phyloP scores from a whole-genome alignment of 2,888 invertebrate species.

The Pristionchus exspectatus region DNA sequence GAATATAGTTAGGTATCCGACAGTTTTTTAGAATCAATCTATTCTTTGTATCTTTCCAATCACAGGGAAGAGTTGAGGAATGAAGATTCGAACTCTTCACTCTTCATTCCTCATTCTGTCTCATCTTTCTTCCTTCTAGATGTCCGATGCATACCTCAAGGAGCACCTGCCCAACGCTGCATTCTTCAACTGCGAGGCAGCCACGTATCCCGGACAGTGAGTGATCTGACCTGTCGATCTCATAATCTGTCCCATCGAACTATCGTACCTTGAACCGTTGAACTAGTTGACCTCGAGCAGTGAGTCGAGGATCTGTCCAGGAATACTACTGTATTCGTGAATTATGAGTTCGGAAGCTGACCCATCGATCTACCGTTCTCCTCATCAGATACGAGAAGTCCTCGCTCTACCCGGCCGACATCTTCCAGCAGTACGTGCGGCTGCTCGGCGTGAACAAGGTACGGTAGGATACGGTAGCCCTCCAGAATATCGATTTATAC shows the following conservation, averaged over 20 bases:
- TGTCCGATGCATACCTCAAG: constrained; percentile 49
- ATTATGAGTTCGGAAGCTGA: no score
- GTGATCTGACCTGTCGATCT: neutral
- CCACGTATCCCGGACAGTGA: constrained; percentile 70
- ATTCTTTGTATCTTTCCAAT: no score
- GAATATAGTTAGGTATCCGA: no score
- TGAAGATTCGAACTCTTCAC: neutral
- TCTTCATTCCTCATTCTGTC: neutral
- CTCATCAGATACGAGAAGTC: constrained; percentile 64
- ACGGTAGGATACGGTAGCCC: neutral
- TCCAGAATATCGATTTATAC: neutral
- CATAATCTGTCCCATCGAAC: neutral
- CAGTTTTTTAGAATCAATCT: no score
- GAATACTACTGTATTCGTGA: no score
- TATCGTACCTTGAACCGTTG: neutral
- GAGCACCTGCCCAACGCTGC: constrained; percentile 72
- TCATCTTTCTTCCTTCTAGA: neutral
- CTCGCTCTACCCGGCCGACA: constrained; percentile 70
- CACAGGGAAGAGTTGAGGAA: neutral
- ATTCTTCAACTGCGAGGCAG: constrained; percentile 71
- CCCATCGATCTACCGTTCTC: neutral
- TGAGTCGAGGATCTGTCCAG: no score
- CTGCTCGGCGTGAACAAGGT: constrained; percentile 70
- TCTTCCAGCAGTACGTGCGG: constrained; percentile 73
- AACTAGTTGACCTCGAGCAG: neutral